These are phyloP conservation scores for Podarcis muralis DNA, from an alignment of 2,113 vertebrate genomes.

Conservation along the genomic window DNA sequence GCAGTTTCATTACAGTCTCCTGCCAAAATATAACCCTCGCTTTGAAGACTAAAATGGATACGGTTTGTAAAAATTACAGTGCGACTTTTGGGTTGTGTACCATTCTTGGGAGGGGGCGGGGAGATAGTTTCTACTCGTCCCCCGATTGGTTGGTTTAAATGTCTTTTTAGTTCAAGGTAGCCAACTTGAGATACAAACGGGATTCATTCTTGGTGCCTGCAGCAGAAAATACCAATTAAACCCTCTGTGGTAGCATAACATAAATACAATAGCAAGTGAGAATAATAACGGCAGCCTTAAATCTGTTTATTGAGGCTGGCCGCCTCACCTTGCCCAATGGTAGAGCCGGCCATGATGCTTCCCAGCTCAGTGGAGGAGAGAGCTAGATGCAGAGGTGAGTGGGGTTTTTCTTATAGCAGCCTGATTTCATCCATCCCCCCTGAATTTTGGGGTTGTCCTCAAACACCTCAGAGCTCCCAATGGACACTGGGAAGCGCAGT, in stretches of 20 bases:
- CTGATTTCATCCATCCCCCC: neutral
- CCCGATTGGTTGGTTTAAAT: conserved; percentile 13
- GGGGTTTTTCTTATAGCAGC: neutral
- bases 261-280: too few species aligned
- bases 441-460: neutral
- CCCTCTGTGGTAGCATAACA: neutral
- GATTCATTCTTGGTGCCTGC: neutral
- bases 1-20: conserved; percentile 64
- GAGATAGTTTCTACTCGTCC: neutral
- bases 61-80: conserved; percentile 62
- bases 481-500: too few species aligned
- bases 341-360: neutral
- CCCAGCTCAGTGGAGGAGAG: neutral
- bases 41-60: conserved; percentile 70
- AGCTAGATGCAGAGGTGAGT: too few species aligned
- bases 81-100: conserved; percentile 54
- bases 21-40: conserved; percentile 63
- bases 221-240: neutral
- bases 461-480: neutral
- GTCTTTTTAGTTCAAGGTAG: conserved; percentile 6
- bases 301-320: neutral
- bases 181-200: conserved; percentile 12
- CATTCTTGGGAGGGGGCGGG: conserved; percentile 38
- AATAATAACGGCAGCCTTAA: neutral
- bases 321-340: neutral